A percentile compares a stretch with the other conserved stretches of the same genome.
Evolutionary conservation across 2,113 vertebrate genomes (phyloP).

Genomic region (Fulmarus glacialis): DNA sequence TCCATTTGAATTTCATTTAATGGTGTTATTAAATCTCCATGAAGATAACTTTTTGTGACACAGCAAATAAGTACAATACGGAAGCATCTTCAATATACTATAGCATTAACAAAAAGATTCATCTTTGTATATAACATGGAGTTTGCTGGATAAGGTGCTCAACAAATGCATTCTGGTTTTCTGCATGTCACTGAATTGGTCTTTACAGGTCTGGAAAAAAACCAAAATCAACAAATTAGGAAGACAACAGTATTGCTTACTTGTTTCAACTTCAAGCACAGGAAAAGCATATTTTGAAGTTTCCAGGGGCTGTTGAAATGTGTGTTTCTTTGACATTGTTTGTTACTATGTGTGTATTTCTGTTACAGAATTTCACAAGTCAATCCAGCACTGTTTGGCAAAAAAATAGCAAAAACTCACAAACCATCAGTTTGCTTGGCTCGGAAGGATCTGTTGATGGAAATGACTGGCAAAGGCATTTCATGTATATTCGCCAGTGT

Average conservation of each 20-base stretch:
- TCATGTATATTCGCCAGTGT: neutral
- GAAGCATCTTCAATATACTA: neutral
- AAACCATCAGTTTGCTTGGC: neutral
- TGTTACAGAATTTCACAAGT: neutral
- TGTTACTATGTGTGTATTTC: neutral
- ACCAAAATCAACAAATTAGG: constrained; percentile 15
- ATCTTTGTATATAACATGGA: neutral
- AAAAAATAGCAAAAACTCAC: neutral
- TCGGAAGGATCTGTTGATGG: neutral
- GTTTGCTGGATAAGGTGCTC: neutral
- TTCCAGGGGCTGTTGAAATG: neutral
- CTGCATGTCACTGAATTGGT: constrained; percentile 6
- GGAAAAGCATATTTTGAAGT: constrained; percentile 22
- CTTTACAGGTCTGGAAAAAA: neutral
- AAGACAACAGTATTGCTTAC: neutral
- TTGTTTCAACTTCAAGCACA: constrained; percentile 7
- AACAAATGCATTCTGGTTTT: neutral
- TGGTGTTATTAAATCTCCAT: neutral
- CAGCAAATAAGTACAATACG: neutral
- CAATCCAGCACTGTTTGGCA: neutral
- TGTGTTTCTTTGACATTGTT: neutral
- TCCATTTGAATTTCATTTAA: neutral
- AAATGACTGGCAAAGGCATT: neutral
- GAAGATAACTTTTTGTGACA: constrained; percentile 4
- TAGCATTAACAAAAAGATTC: neutral